These are phyloP conservation scores for Parotocinclus haroldoi DNA, from an alignment of 2,797 vertebrate species.

Conservation along the genomic window DNA sequence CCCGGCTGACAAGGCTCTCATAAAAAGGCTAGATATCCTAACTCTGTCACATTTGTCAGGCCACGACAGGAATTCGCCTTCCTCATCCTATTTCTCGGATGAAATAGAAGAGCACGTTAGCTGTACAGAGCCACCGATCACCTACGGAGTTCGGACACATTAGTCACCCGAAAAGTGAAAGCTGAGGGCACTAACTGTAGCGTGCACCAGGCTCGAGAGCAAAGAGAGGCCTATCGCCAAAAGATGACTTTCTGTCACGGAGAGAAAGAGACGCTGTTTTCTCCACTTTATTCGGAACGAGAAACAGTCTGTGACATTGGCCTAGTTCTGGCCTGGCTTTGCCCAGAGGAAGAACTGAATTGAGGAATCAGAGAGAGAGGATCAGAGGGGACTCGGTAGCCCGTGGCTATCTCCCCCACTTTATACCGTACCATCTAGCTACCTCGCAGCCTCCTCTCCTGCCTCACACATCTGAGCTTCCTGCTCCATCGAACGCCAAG, in stretches of 20 bases:
- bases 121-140: conserved; percentile 58
- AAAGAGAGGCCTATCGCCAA: conserved; percentile 44
- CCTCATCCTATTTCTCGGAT: conserved; percentile 32
- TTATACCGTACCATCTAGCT: conserved; percentile 61
- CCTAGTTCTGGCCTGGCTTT: conserved; percentile 69
- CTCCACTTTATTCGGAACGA: conserved; percentile 56
- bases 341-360: conserved; percentile 71
- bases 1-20: conserved; percentile 18
- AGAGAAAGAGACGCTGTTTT: conserved; percentile 51
- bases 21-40: conserved; percentile 38
- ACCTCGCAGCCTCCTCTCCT: conserved; percentile 67
- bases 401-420: conserved; percentile 71
- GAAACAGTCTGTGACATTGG: conserved; percentile 73
- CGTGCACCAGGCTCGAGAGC: conserved; percentile 15
- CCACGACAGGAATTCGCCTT: conserved; percentile 30
- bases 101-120: conserved; percentile 34
- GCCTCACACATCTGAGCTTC: conserved; percentile 60
- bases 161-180: conserved; percentile 34
- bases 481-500: conserved; percentile 60
- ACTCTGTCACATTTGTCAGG: conserved; percentile 43
- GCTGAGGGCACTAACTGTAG: conserved; percentile 18
- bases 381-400: conserved; percentile 75
- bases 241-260: conserved; percentile 59
- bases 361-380: conserved; percentile 74
- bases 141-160: conserved; percentile 51